Percentiles rank a stretch among this genome's conserved stretches.
phyloP scores from a whole-genome alignment of 2,888 invertebrate species.

The Allygus modestus region DNA sequence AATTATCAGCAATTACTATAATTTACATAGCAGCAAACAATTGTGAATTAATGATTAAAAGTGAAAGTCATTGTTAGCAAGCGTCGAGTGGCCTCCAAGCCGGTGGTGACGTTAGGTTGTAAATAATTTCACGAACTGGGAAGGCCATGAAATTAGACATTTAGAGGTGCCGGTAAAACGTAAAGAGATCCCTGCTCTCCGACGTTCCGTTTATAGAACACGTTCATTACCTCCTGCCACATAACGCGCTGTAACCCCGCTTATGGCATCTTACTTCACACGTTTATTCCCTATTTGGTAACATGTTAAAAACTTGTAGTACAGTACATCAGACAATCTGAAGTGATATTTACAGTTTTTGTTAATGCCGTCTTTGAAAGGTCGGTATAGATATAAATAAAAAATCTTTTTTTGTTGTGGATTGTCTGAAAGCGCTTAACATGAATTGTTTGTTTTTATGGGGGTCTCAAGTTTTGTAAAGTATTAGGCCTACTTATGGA shows the following conservation, averaged over 20 bases:
- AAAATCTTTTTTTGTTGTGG: too few relatives aligned
- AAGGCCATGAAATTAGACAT: neutral
- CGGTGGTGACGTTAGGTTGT: neutral
- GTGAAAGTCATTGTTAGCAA: neutral
- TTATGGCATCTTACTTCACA: neutral
- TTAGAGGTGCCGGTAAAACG: constrained; percentile 2
- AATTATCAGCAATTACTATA: too few relatives aligned
- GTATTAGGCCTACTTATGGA: too few relatives aligned
- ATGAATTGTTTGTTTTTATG: too few relatives aligned
- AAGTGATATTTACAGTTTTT: too few relatives aligned
- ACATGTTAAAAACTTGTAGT: neutral
- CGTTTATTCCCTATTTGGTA: neutral
- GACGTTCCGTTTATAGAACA: constrained; percentile 1
- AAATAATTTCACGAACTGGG: neutral
- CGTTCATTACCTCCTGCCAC: neutral
- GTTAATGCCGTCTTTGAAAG: too few relatives aligned
- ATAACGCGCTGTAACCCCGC: neutral
- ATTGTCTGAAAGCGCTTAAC: too few relatives aligned
- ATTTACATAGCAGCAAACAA: too few relatives aligned
- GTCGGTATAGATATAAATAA: too few relatives aligned
- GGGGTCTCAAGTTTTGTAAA: too few relatives aligned
- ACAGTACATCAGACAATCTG: too few relatives aligned
- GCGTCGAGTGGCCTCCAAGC: neutral
- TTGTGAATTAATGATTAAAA: neutral
- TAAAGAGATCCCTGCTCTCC: neutral